Percentiles rank a stretch among this genome's conserved stretches.
These are phyloP conservation scores for Corella eumyota DNA, from an alignment of 23 tunicate genomes.

Conservation along the genomic window DNA sequence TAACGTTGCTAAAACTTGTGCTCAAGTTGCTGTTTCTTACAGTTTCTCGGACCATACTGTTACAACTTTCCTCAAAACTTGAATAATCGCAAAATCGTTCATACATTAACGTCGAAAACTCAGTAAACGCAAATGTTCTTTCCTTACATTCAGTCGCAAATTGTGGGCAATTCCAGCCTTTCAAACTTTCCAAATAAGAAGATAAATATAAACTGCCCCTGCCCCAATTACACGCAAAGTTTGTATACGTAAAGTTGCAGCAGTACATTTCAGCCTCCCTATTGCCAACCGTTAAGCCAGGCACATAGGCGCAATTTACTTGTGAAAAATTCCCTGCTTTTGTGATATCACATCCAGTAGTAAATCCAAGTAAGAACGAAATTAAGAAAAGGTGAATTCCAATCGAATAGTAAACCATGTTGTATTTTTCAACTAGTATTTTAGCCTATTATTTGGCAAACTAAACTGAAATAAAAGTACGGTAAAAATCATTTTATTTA, in stretches of 20 bases:
- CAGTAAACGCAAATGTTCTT: slow-evolving; percentile 4
- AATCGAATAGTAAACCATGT: no score
- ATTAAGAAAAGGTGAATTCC: no score
- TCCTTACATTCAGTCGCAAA: slow-evolving; percentile 5
- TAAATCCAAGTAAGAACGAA: no score
- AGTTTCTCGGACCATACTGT: not conserved
- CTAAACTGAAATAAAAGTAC: no score
- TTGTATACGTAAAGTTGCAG: slow-evolving; percentile 1
- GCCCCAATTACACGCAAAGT: slow-evolving; percentile 2
- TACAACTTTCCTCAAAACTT: not conserved
- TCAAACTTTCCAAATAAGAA: slow-evolving; percentile 1
- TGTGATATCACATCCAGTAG: no score
- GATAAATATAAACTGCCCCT: not conserved
- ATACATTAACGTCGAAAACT: slow-evolving; percentile 9
- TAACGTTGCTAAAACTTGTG: not conserved
- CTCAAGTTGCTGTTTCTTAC: not conserved
- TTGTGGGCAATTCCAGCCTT: slow-evolving; percentile 7
- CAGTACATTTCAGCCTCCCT: not conserved
- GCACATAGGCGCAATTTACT: slow-evolving; percentile 1
- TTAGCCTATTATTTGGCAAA: no score
- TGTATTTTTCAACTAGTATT: no score
- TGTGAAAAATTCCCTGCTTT: no score
- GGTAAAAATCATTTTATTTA: no score
- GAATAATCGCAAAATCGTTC: slow-evolving; percentile 4
- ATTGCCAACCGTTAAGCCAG: not conserved